Evolutionary conservation across 37 sponge, comb jelly and placozoan genomes (phyloP).

Genomic region (Theonella swinhoei): DNA sequence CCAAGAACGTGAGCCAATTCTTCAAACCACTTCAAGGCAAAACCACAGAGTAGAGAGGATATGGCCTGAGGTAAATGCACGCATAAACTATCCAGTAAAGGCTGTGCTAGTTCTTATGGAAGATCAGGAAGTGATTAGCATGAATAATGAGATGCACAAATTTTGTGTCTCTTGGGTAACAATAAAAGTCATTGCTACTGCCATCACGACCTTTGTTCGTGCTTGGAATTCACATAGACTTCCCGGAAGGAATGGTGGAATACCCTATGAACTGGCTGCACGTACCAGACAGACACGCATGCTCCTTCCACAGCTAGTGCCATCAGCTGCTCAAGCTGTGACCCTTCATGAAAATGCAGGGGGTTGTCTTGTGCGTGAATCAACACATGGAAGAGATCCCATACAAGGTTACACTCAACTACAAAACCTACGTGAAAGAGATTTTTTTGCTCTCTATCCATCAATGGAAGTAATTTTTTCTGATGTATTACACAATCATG

Average conservation of each 20-base stretch:
- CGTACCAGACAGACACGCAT: neutral
- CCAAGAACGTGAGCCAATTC: neutral
- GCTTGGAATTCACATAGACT: constrained; percentile 63
- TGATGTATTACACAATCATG: constrained; percentile 12
- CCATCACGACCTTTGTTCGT: constrained; percentile 18
- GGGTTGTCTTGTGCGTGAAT: neutral
- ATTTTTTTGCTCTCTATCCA: constrained; percentile 5
- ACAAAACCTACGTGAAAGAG: constrained; percentile 18
- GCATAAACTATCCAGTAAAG: constrained; percentile 65
- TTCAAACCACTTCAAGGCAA: constrained; percentile 29
- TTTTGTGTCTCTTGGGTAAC: constrained; percentile 61
- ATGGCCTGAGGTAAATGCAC: constrained; percentile 53
- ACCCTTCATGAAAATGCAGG: neutral
- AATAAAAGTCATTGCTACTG: constrained; percentile 29
- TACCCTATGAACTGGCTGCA: neutral
- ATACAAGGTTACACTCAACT: neutral
- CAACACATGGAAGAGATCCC: constrained; percentile 39
- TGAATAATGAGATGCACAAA: constrained; percentile 9
- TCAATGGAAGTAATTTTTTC: constrained; percentile 21
- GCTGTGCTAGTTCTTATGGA: constrained; percentile 18
- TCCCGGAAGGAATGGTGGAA: constrained; percentile 10
- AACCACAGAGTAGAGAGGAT: constrained; percentile 49
- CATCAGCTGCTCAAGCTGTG: neutral
- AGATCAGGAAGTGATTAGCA: constrained; percentile 1
- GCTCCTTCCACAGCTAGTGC: neutral